These are phyloP conservation scores for Phaedon cochleariae DNA, from an alignment of 2,888 invertebrate species.

Conservation along the genomic window DNA sequence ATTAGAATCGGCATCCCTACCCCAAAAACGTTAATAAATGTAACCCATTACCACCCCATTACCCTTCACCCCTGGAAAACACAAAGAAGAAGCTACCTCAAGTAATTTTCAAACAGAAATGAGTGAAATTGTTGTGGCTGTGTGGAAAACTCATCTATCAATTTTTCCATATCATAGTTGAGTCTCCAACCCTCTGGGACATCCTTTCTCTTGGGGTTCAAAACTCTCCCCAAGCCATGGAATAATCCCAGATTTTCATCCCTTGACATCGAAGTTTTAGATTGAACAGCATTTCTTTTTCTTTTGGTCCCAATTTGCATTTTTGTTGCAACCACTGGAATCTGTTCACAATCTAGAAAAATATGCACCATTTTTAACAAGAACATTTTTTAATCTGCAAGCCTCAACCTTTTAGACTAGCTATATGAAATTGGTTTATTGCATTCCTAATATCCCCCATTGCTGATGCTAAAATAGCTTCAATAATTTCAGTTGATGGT, in stretches of 20 bases:
- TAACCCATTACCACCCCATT: too few relatives aligned
- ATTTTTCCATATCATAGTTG: slow-evolving; percentile 70
- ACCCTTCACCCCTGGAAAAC: too few relatives aligned
- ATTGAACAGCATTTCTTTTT: slow-evolving; percentile 61
- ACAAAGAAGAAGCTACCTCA: slow-evolving; percentile 49
- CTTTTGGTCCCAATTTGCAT: slow-evolving; percentile 50
- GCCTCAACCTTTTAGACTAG: slow-evolving; percentile 73
- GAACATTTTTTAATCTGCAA: background rate
- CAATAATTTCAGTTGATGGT: slow-evolving; percentile 68
- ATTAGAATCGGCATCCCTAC: too few relatives aligned
- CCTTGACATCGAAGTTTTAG: slow-evolving; percentile 64
- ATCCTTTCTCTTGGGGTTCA: slow-evolving; percentile 75
- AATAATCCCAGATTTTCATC: slow-evolving; percentile 77
- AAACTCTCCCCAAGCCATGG: slow-evolving; percentile 78
- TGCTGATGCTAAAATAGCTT: slow-evolving; percentile 75
- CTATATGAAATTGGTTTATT: slow-evolving; percentile 84
- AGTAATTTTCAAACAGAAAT: slow-evolving; percentile 79
- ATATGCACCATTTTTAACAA: background rate
- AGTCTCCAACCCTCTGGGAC: slow-evolving; percentile 63
- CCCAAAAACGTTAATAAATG: too few relatives aligned
- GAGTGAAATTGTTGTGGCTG: slow-evolving; percentile 73
- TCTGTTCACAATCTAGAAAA: slow-evolving; percentile 43
- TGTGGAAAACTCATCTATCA: slow-evolving; percentile 73
- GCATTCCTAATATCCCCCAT: slow-evolving; percentile 86
- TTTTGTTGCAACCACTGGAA: slow-evolving; percentile 36